Percentiles rank a stretch among this genome's conserved stretches.
These are phyloP conservation scores for Ochotona curzoniae DNA, from an alignment of 2,113 vertebrate genomes.

Conservation along the genomic window DNA sequence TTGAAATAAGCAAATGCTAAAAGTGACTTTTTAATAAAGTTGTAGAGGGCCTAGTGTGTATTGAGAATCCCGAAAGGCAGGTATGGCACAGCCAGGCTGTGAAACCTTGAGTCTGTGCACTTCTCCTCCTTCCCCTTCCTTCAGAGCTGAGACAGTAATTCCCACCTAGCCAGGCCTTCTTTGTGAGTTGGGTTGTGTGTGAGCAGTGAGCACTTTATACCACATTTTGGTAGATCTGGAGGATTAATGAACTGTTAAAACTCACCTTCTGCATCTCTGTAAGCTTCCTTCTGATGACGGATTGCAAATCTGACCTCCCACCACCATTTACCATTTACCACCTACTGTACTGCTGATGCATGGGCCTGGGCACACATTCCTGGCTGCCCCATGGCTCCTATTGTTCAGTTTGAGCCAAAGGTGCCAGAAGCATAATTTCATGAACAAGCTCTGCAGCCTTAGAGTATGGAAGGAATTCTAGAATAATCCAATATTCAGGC, in stretches of 20 bases:
- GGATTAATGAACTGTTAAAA: conserved; percentile 61
- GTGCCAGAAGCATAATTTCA: conserved; percentile 18
- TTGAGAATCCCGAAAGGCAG: neutral
- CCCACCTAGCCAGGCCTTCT: neutral
- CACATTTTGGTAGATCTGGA: conserved; percentile 30
- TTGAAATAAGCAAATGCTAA: no score
- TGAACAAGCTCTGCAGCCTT: conserved; percentile 7
- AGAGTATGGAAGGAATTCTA: neutral
- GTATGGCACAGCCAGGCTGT: neutral
- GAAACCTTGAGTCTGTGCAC: neutral
- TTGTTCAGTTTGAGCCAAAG: conserved; percentile 8
- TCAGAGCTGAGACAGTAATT: neutral
- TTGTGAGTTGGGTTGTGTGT: neutral
- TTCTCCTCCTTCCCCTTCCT: neutral
- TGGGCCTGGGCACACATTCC: neutral
- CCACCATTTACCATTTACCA: neutral
- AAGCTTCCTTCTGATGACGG: conserved; percentile 45
- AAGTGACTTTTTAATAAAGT: neutral
- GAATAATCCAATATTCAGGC: neutral
- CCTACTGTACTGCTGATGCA: neutral
- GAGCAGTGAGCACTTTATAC: neutral
- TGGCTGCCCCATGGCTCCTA: neutral
- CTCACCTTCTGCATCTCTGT: conserved; percentile 15
- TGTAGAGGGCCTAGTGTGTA: neutral
- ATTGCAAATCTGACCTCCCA: conserved; percentile 27